Base-by-base conservation (phyloP, 2,888 invertebrate genomes). In the Mycalesis mineus region DNA sequence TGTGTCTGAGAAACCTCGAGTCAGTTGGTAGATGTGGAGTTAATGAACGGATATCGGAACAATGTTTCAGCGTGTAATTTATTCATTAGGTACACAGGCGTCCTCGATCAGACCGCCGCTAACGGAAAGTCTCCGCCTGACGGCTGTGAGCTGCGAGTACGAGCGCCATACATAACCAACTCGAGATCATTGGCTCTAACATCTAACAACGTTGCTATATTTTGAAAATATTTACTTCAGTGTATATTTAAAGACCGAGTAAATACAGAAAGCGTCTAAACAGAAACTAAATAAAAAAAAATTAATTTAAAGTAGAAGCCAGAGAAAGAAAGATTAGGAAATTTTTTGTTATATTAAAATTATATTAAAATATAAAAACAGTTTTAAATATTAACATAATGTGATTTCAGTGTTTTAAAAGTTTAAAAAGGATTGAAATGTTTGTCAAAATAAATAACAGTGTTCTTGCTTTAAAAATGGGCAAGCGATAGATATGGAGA, bases 31-130 rank as follows among this genome's bases (percentile, higher is more conserved):
- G 75, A 78, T 77, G 75, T 70, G 69, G 75, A 75, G 78, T 78
- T 85, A 86, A 83, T 84, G 84, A 80, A 83, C 82, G 80, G 76
- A 74, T 75, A 82, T 85, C 75, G 82, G 80, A 79, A 88, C 87
- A 88, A 86, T 88, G 85, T 88, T 87, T 85, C 84, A 86, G 86
- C 87, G 85, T 88, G 88, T 88, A 88, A 88, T 88, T 88, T 89
- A 88, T 89, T 88, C 88, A 88, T 88, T 84, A n/a, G n/a, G n/a
- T n/a, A 86, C 80, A 82, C 86, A 84, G 80, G 73, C 85, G 88
- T 84, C 86, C 87, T 87, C 88, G 84, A 84, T 87, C 84, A 84
- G 75, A 66, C 68, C 55, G 68, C 72, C 71, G 72, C 69, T 76
- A 81, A 75, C 82, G 84, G 87, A 87, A 86, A 85, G 80, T 85